Percentiles rank a stretch among this genome's conserved stretches.
These are phyloP conservation scores for Drosophila elegans DNA, from an alignment of 1,140 invertebrate species.

Conservation along the genomic window DNA sequence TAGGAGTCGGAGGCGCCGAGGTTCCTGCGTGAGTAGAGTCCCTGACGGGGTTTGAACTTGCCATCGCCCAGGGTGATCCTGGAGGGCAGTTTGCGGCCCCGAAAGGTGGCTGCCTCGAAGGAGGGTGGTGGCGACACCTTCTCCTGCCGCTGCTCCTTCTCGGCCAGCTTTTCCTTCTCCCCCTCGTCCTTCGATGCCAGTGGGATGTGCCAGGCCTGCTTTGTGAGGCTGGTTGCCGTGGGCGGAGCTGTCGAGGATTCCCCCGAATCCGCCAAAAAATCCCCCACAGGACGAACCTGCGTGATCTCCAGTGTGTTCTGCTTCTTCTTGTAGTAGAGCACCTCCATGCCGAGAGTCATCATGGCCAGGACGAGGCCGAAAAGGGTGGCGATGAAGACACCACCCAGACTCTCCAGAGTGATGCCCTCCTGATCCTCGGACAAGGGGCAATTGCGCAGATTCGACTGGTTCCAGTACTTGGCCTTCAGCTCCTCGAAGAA, in stretches of 20 bases:
- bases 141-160: slow-evolving; percentile 1
- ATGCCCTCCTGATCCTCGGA: slow-evolving; percentile 94
- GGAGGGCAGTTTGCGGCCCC: slow-evolving; percentile 49
- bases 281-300: slow-evolving; percentile 54
- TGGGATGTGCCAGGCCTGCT: slow-evolving; percentile 47
- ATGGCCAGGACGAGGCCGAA: slow-evolving; percentile 93
- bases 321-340: slow-evolving; percentile 90
- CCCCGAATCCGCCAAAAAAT: not conserved
- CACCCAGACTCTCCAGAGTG: slow-evolving; percentile 94
- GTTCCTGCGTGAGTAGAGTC: slow-evolving; percentile 38
- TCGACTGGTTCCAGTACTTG: slow-evolving; percentile 93
- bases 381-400: slow-evolving; percentile 94
- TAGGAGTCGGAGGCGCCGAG: slow-evolving; percentile 22
- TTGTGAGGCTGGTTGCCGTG: slow-evolving; percentile 8
- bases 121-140: slow-evolving; percentile 66
- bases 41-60: slow-evolving; percentile 61
- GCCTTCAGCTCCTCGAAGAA: slow-evolving; percentile 91
- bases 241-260: slow-evolving; percentile 13
- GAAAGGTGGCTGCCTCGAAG: slow-evolving; percentile 65
- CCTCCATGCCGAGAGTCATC: slow-evolving; percentile 91
- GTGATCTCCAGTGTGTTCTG: slow-evolving; percentile 39
- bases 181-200: not conserved
- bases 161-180: not conserved
- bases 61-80: slow-evolving; percentile 56
- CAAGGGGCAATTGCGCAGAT: slow-evolving; percentile 88